Base-by-base conservation (phyloP, 1,140 invertebrate genomes). In the Reticulitermes speratus region DNA sequence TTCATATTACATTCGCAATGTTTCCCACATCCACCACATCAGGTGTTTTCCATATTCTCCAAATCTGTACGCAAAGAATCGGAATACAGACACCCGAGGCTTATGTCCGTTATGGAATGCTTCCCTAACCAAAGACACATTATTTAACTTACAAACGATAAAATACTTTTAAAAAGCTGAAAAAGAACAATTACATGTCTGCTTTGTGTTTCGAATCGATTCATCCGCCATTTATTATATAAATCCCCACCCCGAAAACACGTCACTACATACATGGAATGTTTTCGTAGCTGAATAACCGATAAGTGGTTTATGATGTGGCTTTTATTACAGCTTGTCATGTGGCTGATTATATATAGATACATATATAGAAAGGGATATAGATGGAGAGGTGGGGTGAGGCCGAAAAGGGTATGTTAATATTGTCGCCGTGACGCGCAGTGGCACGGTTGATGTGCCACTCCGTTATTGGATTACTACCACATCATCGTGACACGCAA, bases 381-480 rank as follows among this genome's bases (percentile, higher is more conserved):
- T 75, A 25, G 65, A 55, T 19, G 19, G 0, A 75, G 25, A 30
- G 25, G 25, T 19, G 9, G 19, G 52, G 3, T 55, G 65, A 25
- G n/a, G 25, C 25, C 0, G 25, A 12, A 14, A 30, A 6, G 65
- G 65, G 65, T 75, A 75, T 75, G 65, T 75, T 75, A 75, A 75
- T 75, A 75, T 75, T 75, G 65, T 75, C n/a, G 65, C 65, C 65
- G 65, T 75, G 65, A 75, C 25, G n/a, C 65, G 65, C 25, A 75
- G 65, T 75, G 65, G 65, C 65, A 75, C 65, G 9, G 65, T 30
- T 75, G 65, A 75, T 25, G 65, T 75, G 65, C 65, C 65, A 75
- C 65, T 75, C 65, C n/a, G 65, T 75, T 75, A 75, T 75, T 75
- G 65, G 65, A 75, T 75, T 75, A 75, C 65, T 75, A 75, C 65